phyloP scores from a whole-genome alignment of 2,113 vertebrate genomes.

The Saccopteryx leptura region DNA sequence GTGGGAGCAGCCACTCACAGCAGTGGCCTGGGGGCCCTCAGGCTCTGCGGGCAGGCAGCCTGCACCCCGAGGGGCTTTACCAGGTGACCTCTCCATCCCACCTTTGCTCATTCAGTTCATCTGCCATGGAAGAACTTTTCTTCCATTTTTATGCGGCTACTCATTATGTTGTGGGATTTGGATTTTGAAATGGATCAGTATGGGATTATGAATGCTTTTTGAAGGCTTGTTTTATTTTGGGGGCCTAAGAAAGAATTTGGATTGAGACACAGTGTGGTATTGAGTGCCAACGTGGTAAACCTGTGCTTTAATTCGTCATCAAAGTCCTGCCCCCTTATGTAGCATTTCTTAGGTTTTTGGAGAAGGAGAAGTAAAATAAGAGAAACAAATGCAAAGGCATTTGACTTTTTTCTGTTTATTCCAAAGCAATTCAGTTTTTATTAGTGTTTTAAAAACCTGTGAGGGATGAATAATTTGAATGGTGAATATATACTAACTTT shows the following conservation, averaged over 20 bases:
- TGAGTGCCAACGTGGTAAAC: background rate
- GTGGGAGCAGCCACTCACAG: fast-evolving
- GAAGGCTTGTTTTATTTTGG: background rate
- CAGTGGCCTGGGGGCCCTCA: background rate
- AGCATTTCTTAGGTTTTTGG: background rate
- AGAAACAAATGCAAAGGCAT: background rate
- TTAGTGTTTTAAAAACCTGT: background rate
- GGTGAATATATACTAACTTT: background rate
- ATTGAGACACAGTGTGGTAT: background rate
- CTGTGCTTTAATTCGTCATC: background rate
- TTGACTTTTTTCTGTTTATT: background rate
- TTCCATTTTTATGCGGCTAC: background rate
- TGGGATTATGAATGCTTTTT: no score
- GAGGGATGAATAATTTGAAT: background rate
- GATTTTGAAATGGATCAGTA: fast-evolving
- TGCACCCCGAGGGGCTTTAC: fast-evolving
- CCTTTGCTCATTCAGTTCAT: fast-evolving
- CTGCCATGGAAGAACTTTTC: background rate
- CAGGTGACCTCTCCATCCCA: fast-evolving
- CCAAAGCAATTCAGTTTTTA: background rate
- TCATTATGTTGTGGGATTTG: fast-evolving
- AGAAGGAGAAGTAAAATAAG: background rate
- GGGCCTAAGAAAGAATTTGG: background rate
- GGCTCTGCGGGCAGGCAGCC: background rate
- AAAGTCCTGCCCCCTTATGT: background rate